phyloP scores from a whole-genome alignment of 2,797 vertebrate species.

The Neopelma chrysocephalum region DNA sequence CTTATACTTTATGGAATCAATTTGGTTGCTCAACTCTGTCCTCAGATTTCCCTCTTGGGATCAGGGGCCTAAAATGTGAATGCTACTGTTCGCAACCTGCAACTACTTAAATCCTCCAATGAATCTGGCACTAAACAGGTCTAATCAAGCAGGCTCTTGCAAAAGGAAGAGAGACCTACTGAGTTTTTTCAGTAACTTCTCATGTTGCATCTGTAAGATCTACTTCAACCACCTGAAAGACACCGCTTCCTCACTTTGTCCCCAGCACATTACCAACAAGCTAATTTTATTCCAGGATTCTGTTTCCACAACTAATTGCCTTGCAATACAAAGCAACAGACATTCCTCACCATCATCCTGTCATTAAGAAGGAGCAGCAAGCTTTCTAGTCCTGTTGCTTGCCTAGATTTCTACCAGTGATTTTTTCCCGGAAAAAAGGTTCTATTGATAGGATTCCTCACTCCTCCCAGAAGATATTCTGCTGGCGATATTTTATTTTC shows the following conservation, averaged over 20 bases:
- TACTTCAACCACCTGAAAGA: background rate
- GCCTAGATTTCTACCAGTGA: background rate
- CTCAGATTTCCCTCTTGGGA: background rate
- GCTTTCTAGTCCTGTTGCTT: background rate
- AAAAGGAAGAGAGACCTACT: background rate
- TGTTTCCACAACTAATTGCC: background rate
- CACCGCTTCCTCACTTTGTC: background rate
- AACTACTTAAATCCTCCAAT: background rate
- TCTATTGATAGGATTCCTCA: background rate
- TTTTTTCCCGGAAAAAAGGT: background rate
- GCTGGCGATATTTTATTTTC: background rate
- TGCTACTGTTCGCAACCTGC: background rate
- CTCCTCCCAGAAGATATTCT: background rate
- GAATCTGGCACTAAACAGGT: background rate
- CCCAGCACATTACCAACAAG: background rate
- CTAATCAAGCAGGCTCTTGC: background rate
- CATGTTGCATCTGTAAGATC: background rate
- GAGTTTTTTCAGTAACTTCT: background rate
- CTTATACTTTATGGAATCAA: background rate
- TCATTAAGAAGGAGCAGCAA: background rate
- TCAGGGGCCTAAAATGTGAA: background rate
- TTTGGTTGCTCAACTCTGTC: background rate
- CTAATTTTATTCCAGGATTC: background rate
- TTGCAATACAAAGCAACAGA: background rate
- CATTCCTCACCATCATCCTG: background rate